Base-by-base conservation (phyloP, 2,113 vertebrate species). In the Chinchilla lanigera region DNA sequence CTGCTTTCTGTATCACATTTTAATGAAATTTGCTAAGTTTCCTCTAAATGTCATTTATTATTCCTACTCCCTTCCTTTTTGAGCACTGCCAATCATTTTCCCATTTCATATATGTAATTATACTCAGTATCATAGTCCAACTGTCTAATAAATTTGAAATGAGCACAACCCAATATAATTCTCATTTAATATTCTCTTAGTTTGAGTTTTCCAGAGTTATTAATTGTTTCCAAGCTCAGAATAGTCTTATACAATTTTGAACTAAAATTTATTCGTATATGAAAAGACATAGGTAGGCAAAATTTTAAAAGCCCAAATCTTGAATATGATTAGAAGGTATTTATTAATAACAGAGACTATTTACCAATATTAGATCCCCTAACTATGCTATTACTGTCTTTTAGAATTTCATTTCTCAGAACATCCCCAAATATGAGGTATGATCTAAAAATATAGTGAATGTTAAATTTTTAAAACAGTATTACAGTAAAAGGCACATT, bases 131-230 rank as follows among this genome's bases (percentile, higher is more conserved):
- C 60, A 28, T 63, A 91, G 93, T 93, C 60, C 80, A 90, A 38
- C 89, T 96, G 50, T 96, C 82, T 96, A 85, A 95, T 91, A 96
- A 65, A 83, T 94, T 94, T 95, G 60, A 96, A 96, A 92, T 86
- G 63, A 88, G 89, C 5, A 78, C 17, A 85, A 85, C 86, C 90
- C 63, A 93, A 80, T 96, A 50, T 85, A 94, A 78, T 90, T 97
- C 85, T 65, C 26, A 93, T 81, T 95, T 86, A 90, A 97, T 95
- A 94, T 90, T 86, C 77, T n/a, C 30, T 90, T 95, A 61, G 58
- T 78, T 96, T 94, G 96, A 56, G 60, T 61, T 88, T 95, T 84
- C 73, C 67, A 63, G 28, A 86, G 61, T 93, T 94, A 94, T 87
- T n/a, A 58, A 80, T 94, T 97, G n/a, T 89, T 95, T 92, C 92